phyloP scores from a whole-genome alignment of 1,140 invertebrate genomes.

The Papilio xuthus region DNA sequence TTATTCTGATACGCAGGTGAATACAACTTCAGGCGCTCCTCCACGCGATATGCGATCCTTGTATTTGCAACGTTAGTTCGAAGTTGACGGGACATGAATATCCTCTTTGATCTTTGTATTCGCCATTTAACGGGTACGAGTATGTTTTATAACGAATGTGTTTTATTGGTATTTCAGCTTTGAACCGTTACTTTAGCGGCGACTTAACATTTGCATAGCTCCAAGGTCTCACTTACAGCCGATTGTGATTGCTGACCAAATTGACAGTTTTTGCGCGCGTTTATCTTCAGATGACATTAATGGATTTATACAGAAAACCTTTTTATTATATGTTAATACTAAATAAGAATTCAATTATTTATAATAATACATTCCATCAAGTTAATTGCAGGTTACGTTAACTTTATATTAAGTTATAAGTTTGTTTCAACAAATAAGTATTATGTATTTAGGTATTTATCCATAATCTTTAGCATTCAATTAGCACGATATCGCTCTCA shows the following conservation, averaged over 20 bases:
- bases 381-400: not conserved
- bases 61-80: conserved; percentile 40
- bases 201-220: conserved; percentile 36
- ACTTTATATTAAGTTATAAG: not conserved
- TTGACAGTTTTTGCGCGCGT: conserved; percentile 20
- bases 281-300: conserved; percentile 12
- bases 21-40: conserved; percentile 46
- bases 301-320: not conserved
- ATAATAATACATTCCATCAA: not conserved
- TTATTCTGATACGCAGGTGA: conserved; percentile 60
- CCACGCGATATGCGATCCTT: conserved; percentile 28
- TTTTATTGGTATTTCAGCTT: conserved; percentile 29
- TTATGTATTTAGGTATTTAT: conserved; percentile 3
- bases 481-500: conserved; percentile 29
- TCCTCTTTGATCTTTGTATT: conserved; percentile 35
- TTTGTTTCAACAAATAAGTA: not conserved
- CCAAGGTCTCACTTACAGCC: conserved; percentile 26
- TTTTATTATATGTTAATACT: not conserved
- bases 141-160: conserved; percentile 25
- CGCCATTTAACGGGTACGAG: conserved; percentile 23
- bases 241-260: conserved; percentile 28
- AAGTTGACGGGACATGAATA: conserved; percentile 35
- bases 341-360: not conserved
- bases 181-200: conserved; percentile 23
- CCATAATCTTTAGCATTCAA: conserved; percentile 11